phyloP scores from a whole-genome alignment of 53 echinoderm and acorn worm genomes.

The Astropecten irregularis region DNA sequence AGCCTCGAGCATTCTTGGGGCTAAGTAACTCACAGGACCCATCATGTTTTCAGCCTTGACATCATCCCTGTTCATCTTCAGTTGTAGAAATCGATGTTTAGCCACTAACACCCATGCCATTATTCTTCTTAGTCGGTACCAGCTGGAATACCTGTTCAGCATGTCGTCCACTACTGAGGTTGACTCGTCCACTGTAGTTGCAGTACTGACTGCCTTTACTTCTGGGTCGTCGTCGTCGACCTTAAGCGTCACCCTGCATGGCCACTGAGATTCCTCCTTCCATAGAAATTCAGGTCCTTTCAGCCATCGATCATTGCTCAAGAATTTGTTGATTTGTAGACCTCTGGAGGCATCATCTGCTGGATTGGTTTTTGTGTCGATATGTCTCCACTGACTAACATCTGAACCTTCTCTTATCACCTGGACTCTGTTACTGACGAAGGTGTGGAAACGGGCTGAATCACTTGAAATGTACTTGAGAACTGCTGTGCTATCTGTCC shows the following conservation, averaged over 20 bases:
- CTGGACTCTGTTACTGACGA: slow-evolving; percentile 56
- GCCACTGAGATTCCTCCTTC: slow-evolving; percentile 49
- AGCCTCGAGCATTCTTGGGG: slow-evolving; percentile 1
- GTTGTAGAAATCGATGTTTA: not conserved
- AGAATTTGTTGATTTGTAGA: not conserved
- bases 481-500: slow-evolving; percentile 13
- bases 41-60: not conserved
- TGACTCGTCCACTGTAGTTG: slow-evolving; percentile 5
- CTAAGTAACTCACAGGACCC: not conserved
- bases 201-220: slow-evolving; percentile 19
- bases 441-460: slow-evolving; percentile 38
- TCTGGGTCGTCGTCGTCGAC: slow-evolving; percentile 54
- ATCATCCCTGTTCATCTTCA: not conserved
- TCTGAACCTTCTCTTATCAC: slow-evolving; percentile 39
- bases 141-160: slow-evolving; percentile 44
- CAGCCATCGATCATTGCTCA: slow-evolving; percentile 14
- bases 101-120: slow-evolving; percentile 47
- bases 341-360: slow-evolving; percentile 58
- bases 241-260: slow-evolving; percentile 7
- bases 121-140: slow-evolving; percentile 41
- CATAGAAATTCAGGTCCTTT: slow-evolving; percentile 42
- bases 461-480: slow-evolving; percentile 59
- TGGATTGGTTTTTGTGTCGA: slow-evolving; percentile 58
- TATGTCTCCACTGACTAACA: slow-evolving; percentile 52
- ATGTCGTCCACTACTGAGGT: slow-evolving; percentile 7